A percentile compares a stretch with the other conserved stretches of the same genome.
phyloP scores from a whole-genome alignment of 2,888 invertebrate genomes.

The Nemapogon koenigi region DNA sequence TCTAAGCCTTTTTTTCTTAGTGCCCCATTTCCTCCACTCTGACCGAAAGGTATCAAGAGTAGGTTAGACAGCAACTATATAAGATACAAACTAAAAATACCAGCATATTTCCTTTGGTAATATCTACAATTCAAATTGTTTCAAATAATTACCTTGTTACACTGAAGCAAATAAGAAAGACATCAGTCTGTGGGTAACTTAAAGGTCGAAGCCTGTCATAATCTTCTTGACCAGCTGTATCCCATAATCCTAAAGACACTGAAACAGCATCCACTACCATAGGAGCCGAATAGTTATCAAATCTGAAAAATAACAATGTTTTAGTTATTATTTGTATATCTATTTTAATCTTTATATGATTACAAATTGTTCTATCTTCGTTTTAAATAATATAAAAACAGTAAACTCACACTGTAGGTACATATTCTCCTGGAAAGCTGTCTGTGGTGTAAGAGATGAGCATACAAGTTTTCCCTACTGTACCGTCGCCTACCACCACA shows the following conservation, averaged over 20 bases:
- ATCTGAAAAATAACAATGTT: slow-evolving; percentile 61
- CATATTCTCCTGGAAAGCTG: slow-evolving; percentile 94
- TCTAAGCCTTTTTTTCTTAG: too few species aligned
- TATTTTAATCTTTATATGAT: not conserved
- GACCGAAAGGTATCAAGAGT: too few species aligned
- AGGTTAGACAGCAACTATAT: too few species aligned
- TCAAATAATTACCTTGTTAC: slow-evolving; percentile 71
- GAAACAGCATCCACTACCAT: slow-evolving; percentile 98
- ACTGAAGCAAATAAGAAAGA: slow-evolving; percentile 99
- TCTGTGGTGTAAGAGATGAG: slow-evolving; percentile 92
- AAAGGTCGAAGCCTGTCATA: slow-evolving; percentile 95
- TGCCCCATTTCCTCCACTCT: too few species aligned
- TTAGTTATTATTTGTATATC: slow-evolving; percentile 1
- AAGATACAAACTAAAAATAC: slow-evolving; percentile 1
- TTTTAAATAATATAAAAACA: slow-evolving; percentile 1
- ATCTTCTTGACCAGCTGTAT: slow-evolving; percentile 97
- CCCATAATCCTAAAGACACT: slow-evolving; percentile 96
- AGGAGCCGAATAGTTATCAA: slow-evolving; percentile 98
- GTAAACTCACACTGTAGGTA: slow-evolving; percentile 87
- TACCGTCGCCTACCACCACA: slow-evolving; percentile 92
- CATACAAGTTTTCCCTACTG: slow-evolving; percentile 94
- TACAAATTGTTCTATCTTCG: not conserved
- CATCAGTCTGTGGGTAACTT: slow-evolving; percentile 99
- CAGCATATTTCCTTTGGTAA: too few species aligned
- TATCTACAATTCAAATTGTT: not conserved